A percentile compares a stretch with the other conserved stretches of the same genome.
Evolutionary conservation across 2,888 invertebrate species (phyloP).

Genomic region (Sialis lutaria): DNA sequence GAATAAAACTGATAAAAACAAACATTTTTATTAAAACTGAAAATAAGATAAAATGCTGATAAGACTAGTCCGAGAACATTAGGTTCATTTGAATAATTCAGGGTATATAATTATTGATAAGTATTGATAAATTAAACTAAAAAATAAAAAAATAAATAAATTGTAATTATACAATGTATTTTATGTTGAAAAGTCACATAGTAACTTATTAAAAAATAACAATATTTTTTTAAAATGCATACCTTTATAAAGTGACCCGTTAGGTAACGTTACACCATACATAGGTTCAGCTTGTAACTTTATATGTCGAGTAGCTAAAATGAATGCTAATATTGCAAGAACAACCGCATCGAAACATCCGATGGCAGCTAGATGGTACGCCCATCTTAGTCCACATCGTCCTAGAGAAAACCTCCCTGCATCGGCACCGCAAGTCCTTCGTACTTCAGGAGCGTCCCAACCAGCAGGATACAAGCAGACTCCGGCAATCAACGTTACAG

Average conservation of each 20-base stretch:
- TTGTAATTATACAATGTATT: too few species aligned
- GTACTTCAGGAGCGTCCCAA: constrained; percentile 71
- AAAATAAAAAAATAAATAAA: too few species aligned
- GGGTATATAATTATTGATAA: too few species aligned
- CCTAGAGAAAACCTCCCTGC: constrained; percentile 64
- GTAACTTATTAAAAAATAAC: too few species aligned
- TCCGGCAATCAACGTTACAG: constrained; percentile 70
- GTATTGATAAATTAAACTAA: too few species aligned
- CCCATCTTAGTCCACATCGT: constrained; percentile 82
- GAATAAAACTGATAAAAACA: too few species aligned
- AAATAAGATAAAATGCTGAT: too few species aligned
- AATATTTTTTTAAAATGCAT: too few species aligned
- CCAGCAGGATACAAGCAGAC: constrained; percentile 82
- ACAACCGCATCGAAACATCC: constrained; percentile 74
- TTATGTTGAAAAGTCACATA: too few species aligned
- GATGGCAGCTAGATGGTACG: constrained; percentile 81
- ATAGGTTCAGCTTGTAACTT: constrained; percentile 65
- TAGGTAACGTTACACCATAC: constrained; percentile 46
- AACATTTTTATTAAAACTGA: too few species aligned
- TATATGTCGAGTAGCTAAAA: constrained; percentile 79
- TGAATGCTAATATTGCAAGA: constrained; percentile 78
- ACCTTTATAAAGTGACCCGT: constrained; percentile 49
- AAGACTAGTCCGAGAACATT: too few species aligned
- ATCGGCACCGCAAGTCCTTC: constrained; percentile 69
- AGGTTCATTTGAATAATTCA: too few species aligned